Evolutionary conservation across 2,797 vertebrate species (phyloP).

Genomic region (Hippopotamyrus pictus): DNA sequence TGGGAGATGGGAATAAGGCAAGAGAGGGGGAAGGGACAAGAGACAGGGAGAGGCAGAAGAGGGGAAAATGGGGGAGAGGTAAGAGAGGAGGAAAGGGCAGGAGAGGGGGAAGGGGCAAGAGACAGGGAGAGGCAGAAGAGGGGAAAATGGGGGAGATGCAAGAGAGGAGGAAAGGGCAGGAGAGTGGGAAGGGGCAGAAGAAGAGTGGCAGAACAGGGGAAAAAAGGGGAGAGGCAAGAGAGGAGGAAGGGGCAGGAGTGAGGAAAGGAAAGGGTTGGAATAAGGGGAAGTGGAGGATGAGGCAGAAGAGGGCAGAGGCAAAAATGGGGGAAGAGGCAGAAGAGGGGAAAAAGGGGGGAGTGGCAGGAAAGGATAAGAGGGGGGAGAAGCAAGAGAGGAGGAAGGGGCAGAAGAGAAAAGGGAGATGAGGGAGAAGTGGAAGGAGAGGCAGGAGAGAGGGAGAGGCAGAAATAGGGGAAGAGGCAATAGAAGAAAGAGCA

Average conservation of each 20-base stretch:
- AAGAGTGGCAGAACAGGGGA: background rate
- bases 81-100: background rate
- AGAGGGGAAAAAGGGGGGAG: background rate
- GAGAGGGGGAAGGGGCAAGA: no score
- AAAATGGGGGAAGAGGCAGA: background rate
- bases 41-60: background rate
- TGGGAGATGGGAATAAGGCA: background rate
- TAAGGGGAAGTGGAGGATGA: background rate
- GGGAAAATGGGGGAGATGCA: background rate
- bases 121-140: background rate
- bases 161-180: background rate
- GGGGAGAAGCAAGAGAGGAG: background rate
- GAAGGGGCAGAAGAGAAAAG: background rate
- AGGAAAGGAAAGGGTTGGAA: background rate
- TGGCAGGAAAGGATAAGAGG: background rate
- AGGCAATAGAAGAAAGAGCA: background rate
- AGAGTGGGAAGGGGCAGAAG: slow-evolving; percentile 14
- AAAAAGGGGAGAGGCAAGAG: slow-evolving; percentile 12
- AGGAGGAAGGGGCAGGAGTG: background rate
- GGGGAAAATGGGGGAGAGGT: slow-evolving; percentile 10
- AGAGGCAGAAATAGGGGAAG: background rate
- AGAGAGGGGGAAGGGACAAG: slow-evolving; percentile 17
- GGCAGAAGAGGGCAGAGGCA: background rate
- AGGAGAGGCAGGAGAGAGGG: background rate
- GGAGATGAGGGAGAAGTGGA: background rate